Percentiles rank a stretch among this genome's conserved stretches.
Conservation (phyloP, 2,113 vertebrate species). For the Morone chrysops region DNA sequence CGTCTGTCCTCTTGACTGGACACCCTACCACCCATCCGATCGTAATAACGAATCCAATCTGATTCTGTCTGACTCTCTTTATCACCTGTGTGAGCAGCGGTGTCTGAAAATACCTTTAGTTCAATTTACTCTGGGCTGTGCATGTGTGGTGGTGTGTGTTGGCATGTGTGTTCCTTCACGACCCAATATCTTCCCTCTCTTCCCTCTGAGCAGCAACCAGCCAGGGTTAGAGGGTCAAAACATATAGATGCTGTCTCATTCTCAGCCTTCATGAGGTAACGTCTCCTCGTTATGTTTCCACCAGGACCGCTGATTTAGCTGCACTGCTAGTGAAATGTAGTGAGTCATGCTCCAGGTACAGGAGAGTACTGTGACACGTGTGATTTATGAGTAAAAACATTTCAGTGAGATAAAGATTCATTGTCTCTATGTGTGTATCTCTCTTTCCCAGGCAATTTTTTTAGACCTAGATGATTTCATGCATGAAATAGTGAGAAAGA, state of each 20-base stretch:
- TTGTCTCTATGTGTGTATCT: conserved; percentile 3
- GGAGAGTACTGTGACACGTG: background rate
- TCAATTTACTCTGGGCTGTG: conserved; percentile 16
- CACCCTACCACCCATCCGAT: background rate
- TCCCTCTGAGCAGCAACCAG: background rate
- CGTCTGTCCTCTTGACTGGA: conserved; percentile 10
- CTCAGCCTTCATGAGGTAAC: background rate
- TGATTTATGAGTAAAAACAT: conserved; percentile 10
- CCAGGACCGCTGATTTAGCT: background rate
- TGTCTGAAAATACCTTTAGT: background rate
- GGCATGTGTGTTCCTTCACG: background rate
- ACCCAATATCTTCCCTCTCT: background rate
- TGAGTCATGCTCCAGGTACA: conserved; percentile 1
- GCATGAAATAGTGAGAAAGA: background rate
- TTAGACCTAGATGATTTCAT: background rate
- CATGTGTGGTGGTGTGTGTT: conserved; percentile 3
- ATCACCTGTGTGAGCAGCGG: conserved; percentile 18
- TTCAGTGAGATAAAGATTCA: background rate
- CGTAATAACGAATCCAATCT: conserved; percentile 41
- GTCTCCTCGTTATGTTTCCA: background rate
- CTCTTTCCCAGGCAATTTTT: background rate
- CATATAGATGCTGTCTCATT: background rate
- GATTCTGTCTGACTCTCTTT: conserved; percentile 30
- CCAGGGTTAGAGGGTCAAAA: background rate
- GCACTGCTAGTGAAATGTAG: conserved; percentile 1